Evolutionary conservation across 2,113 vertebrate species (phyloP), one percentile per base, ranked within the genome.

Genomic region (Protobothrops flavoviridis): DNA sequence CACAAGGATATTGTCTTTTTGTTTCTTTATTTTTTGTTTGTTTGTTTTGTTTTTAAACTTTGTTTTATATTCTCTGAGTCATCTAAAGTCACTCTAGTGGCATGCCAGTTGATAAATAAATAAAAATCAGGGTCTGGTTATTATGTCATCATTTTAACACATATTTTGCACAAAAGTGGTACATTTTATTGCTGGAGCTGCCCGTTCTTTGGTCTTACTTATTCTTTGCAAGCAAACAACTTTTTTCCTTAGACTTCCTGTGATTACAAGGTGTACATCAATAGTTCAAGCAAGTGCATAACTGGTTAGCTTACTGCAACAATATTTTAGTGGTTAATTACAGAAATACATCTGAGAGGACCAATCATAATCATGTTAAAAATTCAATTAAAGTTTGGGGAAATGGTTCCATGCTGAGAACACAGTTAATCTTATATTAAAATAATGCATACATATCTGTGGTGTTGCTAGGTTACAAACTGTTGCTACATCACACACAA

Each of bases 401-500:
- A 94, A 94, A 92, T 90, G 59, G 43, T 64, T 86, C 90, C 90
- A 94, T 48, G 61, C 87, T 88, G 81, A 48, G 69, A 93, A 89
- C 90, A 43, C 21, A 55, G 93, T n/a, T 94, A 94, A 61, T 91
- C 69, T 94, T 95, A 89, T 85, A 92, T 93, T 93, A 90, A 92
- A 92, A 94, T 81, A 94, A 95, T 93, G 85, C 57, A 61, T 59
- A 90, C 61, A 23, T 93, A 95, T 91, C 94, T 91, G 91, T 91
- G 81, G 85, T 90, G 92, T 95, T 95, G 93, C 93, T 94, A 95
- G 53, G 94, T 69, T 23, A 93, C 45, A 39, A 93, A 91, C 93
- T 93, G 45, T 90, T 92, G 89, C 87, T 92, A 86, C 53, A 94
- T 93, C 92, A 93, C 69, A 92, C 64, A 91, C 86, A 69, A 69